phyloP scores from a whole-genome alignment of 2,797 vertebrate genomes.

The Gymnothorax reevesii region DNA sequence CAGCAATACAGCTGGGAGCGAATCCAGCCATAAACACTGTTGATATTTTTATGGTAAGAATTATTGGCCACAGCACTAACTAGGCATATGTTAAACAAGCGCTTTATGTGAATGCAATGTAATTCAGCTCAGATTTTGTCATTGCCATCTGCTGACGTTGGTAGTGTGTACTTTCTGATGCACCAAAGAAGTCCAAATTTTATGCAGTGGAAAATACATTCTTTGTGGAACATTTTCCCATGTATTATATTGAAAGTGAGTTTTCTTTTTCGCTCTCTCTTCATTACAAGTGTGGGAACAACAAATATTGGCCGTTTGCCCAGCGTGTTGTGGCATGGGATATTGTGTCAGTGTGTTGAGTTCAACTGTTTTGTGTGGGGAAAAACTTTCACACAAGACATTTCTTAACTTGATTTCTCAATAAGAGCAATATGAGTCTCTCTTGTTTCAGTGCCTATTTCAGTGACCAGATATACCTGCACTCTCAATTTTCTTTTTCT shows the following conservation, averaged over 20 bases:
- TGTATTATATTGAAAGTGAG: background rate
- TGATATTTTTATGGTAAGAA: background rate
- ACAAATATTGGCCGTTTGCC: background rate
- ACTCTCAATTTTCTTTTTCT: background rate
- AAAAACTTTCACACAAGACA: background rate
- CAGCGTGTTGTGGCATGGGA: background rate
- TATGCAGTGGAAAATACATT: background rate
- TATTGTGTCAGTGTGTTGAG: background rate
- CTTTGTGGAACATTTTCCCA: background rate
- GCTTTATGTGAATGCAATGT: background rate
- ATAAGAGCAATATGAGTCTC: background rate
- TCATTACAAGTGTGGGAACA: background rate
- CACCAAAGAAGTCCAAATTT: background rate
- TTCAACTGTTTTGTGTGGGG: background rate
- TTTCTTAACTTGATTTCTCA: background rate
- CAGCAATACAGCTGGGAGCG: background rate
- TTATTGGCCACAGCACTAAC: background rate
- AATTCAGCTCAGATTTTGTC: background rate
- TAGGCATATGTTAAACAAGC: constrained; percentile 2
- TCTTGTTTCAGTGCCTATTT: background rate
- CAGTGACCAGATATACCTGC: background rate
- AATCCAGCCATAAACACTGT: background rate
- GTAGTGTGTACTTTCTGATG: background rate
- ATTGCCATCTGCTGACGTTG: background rate
- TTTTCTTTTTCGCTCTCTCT: background rate